Evolutionary conservation across 2,888 invertebrate species (phyloP).

Genomic region (Embidobia sp.): DNA sequence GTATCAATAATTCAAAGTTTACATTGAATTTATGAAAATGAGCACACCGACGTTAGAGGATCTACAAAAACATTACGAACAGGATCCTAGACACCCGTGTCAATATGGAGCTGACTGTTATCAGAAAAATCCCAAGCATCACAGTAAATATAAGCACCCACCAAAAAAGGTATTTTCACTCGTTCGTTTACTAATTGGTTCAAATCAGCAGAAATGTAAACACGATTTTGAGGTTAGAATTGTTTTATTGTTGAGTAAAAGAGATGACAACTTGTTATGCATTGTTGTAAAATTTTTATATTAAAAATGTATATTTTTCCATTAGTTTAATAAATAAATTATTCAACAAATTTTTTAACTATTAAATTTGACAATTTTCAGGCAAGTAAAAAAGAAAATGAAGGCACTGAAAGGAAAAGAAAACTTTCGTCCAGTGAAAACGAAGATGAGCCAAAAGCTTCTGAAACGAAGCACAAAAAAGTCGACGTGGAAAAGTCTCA

Average conservation of each 20-base stretch:
- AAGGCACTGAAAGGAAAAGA: conserved; percentile 50
- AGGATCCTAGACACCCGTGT: conserved; percentile 84
- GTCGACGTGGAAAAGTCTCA: conserved; percentile 33
- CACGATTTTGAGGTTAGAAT: conserved; percentile 31
- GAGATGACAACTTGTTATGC: no score
- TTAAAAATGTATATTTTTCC: no score
- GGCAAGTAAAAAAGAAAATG: conserved; percentile 38
- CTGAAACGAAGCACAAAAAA: conserved; percentile 25
- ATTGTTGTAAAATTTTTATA: no score
- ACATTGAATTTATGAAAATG: conserved; percentile 37
- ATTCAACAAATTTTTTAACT: no score
- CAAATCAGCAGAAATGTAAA: no score
- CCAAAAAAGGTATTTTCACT: conserved; percentile 80
- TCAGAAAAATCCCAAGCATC: conserved; percentile 90
- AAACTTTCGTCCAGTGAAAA: conserved; percentile 43
- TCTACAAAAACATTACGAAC: conserved; percentile 65
- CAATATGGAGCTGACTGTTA: conserved; percentile 91
- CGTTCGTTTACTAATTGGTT: not conserved
- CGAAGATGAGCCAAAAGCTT: conserved; percentile 10
- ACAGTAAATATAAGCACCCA: conserved; percentile 89
- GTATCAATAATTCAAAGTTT: not conserved
- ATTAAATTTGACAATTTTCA: not conserved
- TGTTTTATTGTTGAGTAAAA: not conserved
- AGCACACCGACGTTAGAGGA: conserved; percentile 38
- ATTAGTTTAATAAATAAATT: no score